A percentile compares a stretch with the other conserved stretches of the same genome.
Conservation (phyloP, 2,888 invertebrate genomes). For the Baronia brevicornis region DNA sequence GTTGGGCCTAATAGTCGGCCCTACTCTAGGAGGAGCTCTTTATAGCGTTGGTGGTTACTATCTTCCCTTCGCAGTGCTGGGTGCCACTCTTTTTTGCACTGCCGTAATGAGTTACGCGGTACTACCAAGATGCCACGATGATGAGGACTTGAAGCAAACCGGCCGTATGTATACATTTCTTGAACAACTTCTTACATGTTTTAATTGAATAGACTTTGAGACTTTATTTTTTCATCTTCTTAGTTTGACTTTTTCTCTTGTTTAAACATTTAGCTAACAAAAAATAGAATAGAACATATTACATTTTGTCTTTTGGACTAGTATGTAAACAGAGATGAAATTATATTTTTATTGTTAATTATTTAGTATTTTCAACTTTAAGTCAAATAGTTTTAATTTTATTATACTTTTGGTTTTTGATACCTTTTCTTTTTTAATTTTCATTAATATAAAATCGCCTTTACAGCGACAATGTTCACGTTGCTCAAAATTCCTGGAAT, state of each 20-base stretch:
- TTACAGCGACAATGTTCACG: constrained; percentile 78
- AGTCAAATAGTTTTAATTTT: too few relatives aligned
- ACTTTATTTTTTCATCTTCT: too few relatives aligned
- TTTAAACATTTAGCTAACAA: too few relatives aligned
- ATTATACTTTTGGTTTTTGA: background rate
- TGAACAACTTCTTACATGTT: background rate
- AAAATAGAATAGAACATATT: too few relatives aligned
- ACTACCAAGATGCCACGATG: constrained; percentile 78
- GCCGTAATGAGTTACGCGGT: constrained; percentile 84
- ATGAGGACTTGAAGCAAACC: constrained; percentile 73
- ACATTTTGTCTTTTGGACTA: too few relatives aligned
- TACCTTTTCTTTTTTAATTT: background rate
- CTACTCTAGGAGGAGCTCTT: constrained; percentile 90
- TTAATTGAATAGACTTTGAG: too few relatives aligned
- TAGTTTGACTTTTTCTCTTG: too few relatives aligned
- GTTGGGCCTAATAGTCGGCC: constrained; percentile 90
- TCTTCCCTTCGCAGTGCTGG: constrained; percentile 87
- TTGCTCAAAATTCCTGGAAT: constrained; percentile 85
- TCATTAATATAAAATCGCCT: too few relatives aligned
- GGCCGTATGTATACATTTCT: constrained; percentile 70
- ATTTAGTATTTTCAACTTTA: background rate
- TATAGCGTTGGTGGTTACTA: constrained; percentile 87
- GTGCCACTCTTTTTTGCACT: constrained; percentile 82
- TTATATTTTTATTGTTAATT: too few relatives aligned
- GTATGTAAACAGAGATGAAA: too few relatives aligned